phyloP scores from a whole-genome alignment of 2,888 invertebrate genomes.

The Tholera decimalis region DNA sequence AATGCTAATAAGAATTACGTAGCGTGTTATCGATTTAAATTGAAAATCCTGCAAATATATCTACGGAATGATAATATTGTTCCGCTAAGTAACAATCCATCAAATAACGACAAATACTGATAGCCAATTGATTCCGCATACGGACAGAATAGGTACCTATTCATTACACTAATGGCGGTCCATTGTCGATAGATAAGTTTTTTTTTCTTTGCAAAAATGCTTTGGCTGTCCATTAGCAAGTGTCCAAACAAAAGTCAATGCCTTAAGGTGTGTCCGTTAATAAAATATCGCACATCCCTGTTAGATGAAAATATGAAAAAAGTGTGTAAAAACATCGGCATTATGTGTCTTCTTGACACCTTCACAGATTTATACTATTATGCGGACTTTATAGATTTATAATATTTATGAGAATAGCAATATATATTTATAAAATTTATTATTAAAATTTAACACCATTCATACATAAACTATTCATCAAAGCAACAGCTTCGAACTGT shows the following conservation, averaged over 20 bases:
- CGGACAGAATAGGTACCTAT: slow-evolving; percentile 73
- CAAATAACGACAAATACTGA: slow-evolving; percentile 73
- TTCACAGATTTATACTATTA: slow-evolving; percentile 43
- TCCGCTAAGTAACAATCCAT: slow-evolving; percentile 66
- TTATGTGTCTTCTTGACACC: slow-evolving; percentile 52
- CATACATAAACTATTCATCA: background rate
- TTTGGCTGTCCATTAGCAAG: slow-evolving; percentile 75
- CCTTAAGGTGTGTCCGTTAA: slow-evolving; percentile 71
- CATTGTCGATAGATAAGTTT: slow-evolving; percentile 72
- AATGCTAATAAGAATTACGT: slow-evolving; percentile 19
- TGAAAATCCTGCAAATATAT: slow-evolving; percentile 45
- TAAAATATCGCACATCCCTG: slow-evolving; percentile 65
- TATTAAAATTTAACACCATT: background rate
- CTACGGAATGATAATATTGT: slow-evolving; percentile 45
- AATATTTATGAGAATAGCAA: slow-evolving; percentile 26
- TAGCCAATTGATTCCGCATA: slow-evolving; percentile 74
- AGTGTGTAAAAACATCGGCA: slow-evolving; percentile 40
- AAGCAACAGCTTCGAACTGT: background rate
- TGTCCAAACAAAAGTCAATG: slow-evolving; percentile 77
- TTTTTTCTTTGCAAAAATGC: slow-evolving; percentile 66
- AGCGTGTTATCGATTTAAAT: slow-evolving; percentile 41
- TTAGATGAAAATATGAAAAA: slow-evolving; percentile 49
- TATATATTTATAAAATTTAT: background rate
- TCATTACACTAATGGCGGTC: slow-evolving; percentile 81
- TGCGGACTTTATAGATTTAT: slow-evolving; percentile 43